A percentile compares a stretch with the other conserved stretches of the same genome.
These are phyloP conservation scores for Grapholita molesta DNA, from an alignment of 1,140 invertebrate genomes.

Conservation along the genomic window DNA sequence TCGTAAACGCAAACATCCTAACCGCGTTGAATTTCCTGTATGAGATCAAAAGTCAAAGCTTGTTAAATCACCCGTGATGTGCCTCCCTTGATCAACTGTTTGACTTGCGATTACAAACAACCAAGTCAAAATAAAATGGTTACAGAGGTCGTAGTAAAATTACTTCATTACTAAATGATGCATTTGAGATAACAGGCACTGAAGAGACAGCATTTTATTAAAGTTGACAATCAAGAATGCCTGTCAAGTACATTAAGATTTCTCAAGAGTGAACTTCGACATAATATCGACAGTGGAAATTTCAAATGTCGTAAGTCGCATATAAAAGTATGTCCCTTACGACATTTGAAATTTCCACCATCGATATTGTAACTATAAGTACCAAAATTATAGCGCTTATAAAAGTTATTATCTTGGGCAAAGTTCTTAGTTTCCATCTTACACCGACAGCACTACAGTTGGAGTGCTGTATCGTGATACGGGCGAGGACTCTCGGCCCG, in stretches of 20 bases:
- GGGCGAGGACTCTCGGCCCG: background rate
- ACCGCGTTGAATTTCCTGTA: background rate
- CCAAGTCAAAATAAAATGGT: background rate
- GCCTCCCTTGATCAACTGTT: background rate
- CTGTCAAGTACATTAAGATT: background rate
- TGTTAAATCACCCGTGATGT: background rate
- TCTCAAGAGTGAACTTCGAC: no score
- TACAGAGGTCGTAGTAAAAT: background rate
- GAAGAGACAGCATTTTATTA: background rate
- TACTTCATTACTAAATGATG: background rate
- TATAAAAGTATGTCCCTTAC: no score
- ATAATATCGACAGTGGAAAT: no score
- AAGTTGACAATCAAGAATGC: background rate
- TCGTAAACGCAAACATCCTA: background rate
- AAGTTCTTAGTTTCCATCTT: background rate
- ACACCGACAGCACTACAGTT: background rate
- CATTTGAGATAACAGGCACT: background rate
- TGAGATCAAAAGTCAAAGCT: background rate
- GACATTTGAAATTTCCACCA: no score
- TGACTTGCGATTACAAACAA: background rate
- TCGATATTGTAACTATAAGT: no score
- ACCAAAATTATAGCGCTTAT: background rate
- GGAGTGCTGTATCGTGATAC: constrained; percentile 3
- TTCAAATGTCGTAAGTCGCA: no score
- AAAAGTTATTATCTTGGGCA: background rate